A percentile compares a stretch with the other conserved stretches of the same genome.
phyloP scores from a whole-genome alignment of 2,797 vertebrate genomes.

The Anabacerthia variegaticeps region DNA sequence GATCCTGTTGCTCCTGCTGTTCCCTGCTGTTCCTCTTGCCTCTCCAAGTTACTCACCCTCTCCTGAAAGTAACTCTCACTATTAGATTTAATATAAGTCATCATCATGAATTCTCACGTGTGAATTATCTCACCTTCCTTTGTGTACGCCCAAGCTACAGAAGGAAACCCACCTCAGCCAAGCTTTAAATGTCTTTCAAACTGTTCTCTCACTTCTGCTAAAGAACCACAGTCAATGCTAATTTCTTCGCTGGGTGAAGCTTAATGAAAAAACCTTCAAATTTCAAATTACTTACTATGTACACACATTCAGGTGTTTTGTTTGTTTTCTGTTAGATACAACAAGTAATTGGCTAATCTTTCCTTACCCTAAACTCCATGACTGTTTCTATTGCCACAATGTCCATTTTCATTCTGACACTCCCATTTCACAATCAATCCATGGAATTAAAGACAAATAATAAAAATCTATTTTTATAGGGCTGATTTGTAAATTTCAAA shows the following conservation, averaged over 20 bases:
- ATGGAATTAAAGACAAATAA: not conserved
- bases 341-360: not conserved
- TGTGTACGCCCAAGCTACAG: not conserved
- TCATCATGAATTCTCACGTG: not conserved
- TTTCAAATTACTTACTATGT: not conserved
- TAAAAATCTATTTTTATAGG: not conserved
- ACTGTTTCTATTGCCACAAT: not conserved
- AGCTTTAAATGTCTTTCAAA: not conserved
- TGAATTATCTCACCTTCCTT: not conserved
- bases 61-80: not conserved
- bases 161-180: not conserved
- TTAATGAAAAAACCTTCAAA: not conserved
- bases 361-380: not conserved
- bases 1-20: not conserved
- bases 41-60: not conserved
- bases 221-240: not conserved
- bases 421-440: not conserved
- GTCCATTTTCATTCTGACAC: not conserved
- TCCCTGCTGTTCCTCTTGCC: not conserved
- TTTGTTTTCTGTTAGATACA: not conserved
- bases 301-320: not conserved
- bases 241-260: not conserved
- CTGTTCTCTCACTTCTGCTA: not conserved
- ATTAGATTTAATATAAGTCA: not conserved
- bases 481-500: not conserved